These are phyloP conservation scores for Ranitomeya imitator DNA, from an alignment of 2,113 vertebrate genomes.

Conservation along the genomic window DNA sequence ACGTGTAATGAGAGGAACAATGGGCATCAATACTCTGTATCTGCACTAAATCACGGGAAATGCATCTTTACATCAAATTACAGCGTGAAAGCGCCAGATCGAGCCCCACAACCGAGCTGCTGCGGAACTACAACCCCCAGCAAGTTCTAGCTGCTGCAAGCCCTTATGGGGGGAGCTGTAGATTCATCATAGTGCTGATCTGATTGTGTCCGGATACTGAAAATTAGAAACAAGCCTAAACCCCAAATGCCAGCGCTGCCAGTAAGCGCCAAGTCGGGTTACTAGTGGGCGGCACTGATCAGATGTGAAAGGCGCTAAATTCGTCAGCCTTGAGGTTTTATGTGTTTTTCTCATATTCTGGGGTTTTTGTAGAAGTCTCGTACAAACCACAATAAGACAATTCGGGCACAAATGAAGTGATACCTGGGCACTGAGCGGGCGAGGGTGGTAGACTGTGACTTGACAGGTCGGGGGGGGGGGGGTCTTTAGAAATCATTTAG, in stretches of 20 bases:
- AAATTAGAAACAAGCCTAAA: neutral
- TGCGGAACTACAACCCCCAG: neutral
- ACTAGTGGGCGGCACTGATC: neutral
- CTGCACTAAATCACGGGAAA: no score
- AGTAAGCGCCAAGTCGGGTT: neutral
- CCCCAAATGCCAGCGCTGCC: neutral
- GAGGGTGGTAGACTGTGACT: neutral
- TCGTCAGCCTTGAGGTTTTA: neutral
- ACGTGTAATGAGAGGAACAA: no score
- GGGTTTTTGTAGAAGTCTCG: neutral
- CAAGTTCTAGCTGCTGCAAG: neutral
- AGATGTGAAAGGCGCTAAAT: neutral
- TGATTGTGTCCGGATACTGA: neutral
- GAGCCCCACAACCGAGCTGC: no score
- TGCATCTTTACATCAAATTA: no score
- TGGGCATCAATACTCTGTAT: no score
- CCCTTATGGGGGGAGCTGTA: neutral
- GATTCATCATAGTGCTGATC: neutral
- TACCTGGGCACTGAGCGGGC: neutral
- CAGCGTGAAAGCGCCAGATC: no score
- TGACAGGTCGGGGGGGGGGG: conserved; percentile 14
- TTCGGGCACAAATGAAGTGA: neutral
- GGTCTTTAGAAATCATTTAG: neutral
- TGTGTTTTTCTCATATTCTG: neutral
- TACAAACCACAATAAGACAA: neutral